Base-by-base conservation (phyloP, 2,888 invertebrate species). In the Drosophila rellima region DNA sequence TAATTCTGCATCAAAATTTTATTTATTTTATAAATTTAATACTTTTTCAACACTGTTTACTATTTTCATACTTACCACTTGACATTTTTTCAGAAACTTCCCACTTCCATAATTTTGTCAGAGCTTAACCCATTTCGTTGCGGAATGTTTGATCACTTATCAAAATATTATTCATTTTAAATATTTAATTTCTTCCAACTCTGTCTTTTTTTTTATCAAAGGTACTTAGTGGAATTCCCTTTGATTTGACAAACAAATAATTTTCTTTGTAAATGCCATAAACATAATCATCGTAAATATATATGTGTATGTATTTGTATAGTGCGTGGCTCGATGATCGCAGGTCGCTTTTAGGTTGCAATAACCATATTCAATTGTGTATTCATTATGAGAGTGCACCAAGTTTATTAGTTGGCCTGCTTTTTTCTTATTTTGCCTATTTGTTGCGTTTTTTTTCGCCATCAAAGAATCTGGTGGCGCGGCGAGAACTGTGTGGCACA, bases 391-490 rank as follows among this genome's bases (percentile, higher is more conserved):
- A 39, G 55, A 78, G 72, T 84, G 82, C 82, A 75, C 75, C 67
- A 78, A 75, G 63, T 84, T 83, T 81, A 81, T 81, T 84, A 81
- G 79, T 81, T 81, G 80, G 82, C 82, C 84, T 78, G 74, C 68
- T 77, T 80, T 75, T 31, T 42, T 29, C 42, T 3, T 33, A 20
- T 31, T 15, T 17, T 55, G n/a, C 35, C 26, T 47, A 35, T 35
- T 37, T 56, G n/a, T 47, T 47, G 39, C 26, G n/a, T 29, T 47
- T 63, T 31, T 26, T 39, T 18, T 26, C 47, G 40, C 45, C 52
- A 44, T 40, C 51, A 61, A 48, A 48, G 56, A 42, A 51, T 40
- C 54, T 33, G 68, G 23, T 20, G 48, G 48, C 44, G 63, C 56
- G 42, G 31, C 75, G 67, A 56, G 73, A 77, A 70, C 52, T 70